These are phyloP conservation scores for Hoplodrina ambigua DNA, from an alignment of 2,888 invertebrate genomes.

Conservation along the genomic window DNA sequence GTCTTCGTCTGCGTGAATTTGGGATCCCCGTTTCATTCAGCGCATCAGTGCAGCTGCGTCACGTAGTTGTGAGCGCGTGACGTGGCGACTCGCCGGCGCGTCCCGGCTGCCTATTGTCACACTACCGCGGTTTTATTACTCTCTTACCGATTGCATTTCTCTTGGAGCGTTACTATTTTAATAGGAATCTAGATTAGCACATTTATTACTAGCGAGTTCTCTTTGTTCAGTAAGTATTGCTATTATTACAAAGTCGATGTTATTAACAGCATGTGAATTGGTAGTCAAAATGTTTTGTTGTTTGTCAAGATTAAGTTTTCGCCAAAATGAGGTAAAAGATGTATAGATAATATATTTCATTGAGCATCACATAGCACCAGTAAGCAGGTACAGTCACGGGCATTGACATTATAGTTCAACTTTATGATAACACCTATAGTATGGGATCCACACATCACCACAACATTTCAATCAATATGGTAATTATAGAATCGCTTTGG, in stretches of 20 bases:
- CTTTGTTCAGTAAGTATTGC: conserved; percentile 24
- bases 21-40: too few relatives aligned
- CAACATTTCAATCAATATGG: too few relatives aligned
- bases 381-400: too few relatives aligned
- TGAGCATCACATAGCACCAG: neutral
- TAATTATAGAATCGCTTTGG: too few relatives aligned
- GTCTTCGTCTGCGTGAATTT: too few relatives aligned
- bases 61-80: neutral
- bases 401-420: too few relatives aligned
- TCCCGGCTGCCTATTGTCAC: conserved; percentile 42
- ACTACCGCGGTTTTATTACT: conserved; percentile 56
- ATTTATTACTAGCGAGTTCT: conserved; percentile 33
- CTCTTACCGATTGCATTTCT: conserved; percentile 57
- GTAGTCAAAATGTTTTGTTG: conserved; percentile 68
- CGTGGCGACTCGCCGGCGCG: conserved; percentile 1
- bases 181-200: conserved; percentile 59
- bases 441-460: too few relatives aligned
- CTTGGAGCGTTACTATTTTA: conserved; percentile 62
- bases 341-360: neutral
- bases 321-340: conserved; percentile 60
- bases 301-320: conserved; percentile 64
- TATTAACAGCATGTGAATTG: conserved; percentile 40
- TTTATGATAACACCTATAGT: too few relatives aligned
- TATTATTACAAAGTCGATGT: conserved; percentile 45
- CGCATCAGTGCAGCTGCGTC: too few relatives aligned